These are phyloP conservation scores for Boloria selene DNA, from an alignment of 2,888 invertebrate species.

Conservation along the genomic window DNA sequence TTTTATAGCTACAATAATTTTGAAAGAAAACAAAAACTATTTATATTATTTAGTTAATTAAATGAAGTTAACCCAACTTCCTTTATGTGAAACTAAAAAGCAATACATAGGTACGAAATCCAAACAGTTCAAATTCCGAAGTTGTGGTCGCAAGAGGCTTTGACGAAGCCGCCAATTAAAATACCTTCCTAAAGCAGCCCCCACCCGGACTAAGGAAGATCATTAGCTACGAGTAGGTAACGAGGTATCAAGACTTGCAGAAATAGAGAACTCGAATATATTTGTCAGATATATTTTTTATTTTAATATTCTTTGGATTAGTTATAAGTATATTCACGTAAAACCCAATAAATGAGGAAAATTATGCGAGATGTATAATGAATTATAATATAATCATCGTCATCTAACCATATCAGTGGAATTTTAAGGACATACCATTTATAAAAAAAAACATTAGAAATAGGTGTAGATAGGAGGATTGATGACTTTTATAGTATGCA, in stretches of 20 bases:
- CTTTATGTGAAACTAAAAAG: constrained; percentile 19
- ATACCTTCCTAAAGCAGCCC: constrained; percentile 45
- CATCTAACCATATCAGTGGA: too few relatives aligned
- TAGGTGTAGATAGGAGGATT: too few relatives aligned
- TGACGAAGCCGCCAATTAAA: constrained; percentile 59
- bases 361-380: too few relatives aligned
- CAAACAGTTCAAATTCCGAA: constrained; percentile 45
- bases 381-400: too few relatives aligned
- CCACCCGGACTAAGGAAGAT: constrained; percentile 31
- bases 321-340: too few relatives aligned
- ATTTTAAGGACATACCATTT: too few relatives aligned
- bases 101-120: constrained; percentile 33
- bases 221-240: constrained; percentile 35
- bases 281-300: constrained; percentile 15
- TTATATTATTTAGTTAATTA: background rate
- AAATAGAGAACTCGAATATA: constrained; percentile 12
- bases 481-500: too few relatives aligned
- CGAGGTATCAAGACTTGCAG: constrained; percentile 28
- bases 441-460: too few relatives aligned
- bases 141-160: constrained; percentile 45
- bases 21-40: background rate
- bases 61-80: background rate
- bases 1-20: too few relatives aligned
- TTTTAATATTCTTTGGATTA: too few relatives aligned
- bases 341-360: too few relatives aligned